phyloP scores from a whole-genome alignment of 2,113 vertebrate species.

The Ochotona princeps region DNA sequence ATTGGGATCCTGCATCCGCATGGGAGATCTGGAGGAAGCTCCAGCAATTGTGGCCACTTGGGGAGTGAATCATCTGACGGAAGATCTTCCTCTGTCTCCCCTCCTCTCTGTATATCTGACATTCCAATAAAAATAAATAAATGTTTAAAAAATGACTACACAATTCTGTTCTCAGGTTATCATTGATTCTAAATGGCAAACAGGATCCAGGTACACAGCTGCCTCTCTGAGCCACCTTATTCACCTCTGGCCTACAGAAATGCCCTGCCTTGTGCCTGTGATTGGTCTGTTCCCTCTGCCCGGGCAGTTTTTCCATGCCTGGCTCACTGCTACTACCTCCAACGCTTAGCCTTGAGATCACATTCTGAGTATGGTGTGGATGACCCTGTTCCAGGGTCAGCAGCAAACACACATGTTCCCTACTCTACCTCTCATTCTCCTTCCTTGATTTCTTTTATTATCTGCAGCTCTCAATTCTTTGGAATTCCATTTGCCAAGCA shows the following conservation, averaged over 20 bases:
- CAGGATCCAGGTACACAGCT: neutral
- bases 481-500: neutral
- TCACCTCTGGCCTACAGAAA: neutral
- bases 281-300: neutral
- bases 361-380: neutral
- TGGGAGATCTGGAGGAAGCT: no score
- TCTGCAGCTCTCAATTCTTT: neutral
- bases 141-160: neutral
- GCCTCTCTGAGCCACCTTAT: neutral
- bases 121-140: no score
- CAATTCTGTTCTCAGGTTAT: conserved; percentile 20
- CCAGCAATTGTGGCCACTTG: no score
- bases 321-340: neutral
- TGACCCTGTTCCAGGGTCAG: neutral
- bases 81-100: no score
- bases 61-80: no score
- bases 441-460: neutral
- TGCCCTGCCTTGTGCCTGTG: neutral
- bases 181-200: conserved; percentile 28
- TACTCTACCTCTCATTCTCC: neutral
- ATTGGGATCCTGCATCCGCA: no score
- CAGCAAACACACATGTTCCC: neutral
- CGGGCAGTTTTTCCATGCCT: neutral
- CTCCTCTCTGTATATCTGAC: no score
- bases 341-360: neutral